Percentiles rank a stretch among this genome's conserved stretches.
Evolutionary conservation across 2,113 vertebrate genomes (phyloP).

Genomic region (Galemys pyrenaicus): DNA sequence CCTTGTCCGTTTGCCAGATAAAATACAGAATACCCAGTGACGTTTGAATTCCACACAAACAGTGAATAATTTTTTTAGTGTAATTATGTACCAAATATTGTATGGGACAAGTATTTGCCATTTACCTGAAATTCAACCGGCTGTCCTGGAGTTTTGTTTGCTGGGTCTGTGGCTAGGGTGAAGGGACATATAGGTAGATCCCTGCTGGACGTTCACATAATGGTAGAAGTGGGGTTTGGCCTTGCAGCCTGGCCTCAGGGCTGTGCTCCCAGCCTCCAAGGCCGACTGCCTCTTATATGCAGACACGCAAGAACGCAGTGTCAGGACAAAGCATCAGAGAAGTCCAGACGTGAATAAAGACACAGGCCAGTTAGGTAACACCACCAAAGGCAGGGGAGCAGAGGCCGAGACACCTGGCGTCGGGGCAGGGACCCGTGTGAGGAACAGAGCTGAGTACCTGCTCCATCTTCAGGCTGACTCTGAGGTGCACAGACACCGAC

Average conservation of each 20-base stretch:
- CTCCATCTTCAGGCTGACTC: background rate
- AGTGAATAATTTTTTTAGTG: background rate
- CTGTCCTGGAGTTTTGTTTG: background rate
- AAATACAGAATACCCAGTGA: background rate
- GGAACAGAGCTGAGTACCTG: background rate
- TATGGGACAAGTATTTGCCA: background rate
- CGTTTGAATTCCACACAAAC: conserved; percentile 31
- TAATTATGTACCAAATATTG: background rate
- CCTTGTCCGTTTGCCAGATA: background rate
- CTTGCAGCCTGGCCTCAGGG: background rate
- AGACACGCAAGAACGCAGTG: background rate
- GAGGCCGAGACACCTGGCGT: background rate
- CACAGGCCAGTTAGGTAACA: background rate
- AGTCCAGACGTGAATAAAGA: background rate
- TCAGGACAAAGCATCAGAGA: background rate
- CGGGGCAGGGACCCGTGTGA: background rate
- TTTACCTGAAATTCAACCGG: background rate
- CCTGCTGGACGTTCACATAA: background rate
- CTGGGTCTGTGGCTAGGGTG: background rate
- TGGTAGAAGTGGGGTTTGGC: background rate
- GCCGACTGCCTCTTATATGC: background rate
- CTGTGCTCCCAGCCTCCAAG: fast-evolving
- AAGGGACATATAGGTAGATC: too few relatives aligned
- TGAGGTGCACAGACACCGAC: background rate
- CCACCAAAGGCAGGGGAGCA: background rate